Evolutionary conservation across 2,888 invertebrate species (phyloP), one percentile per base, ranked within the genome.

Genomic region (Shargacucullia verbasci): DNA sequence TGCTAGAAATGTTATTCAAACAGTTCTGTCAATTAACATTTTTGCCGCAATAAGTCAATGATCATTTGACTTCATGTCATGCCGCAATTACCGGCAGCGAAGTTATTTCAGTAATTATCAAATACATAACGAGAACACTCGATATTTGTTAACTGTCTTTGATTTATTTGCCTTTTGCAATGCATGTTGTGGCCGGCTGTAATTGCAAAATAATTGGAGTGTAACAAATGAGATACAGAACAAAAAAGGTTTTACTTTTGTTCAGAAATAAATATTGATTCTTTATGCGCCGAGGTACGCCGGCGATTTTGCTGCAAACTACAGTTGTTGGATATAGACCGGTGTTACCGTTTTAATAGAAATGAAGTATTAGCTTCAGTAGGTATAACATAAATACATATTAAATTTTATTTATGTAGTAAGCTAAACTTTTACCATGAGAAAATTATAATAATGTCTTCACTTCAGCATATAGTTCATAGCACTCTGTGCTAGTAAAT

Each of bases 201-300:
- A 59, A 59, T 52, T 59, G 39, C 38, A 66, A 49, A 65, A 65
- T 43, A 67, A 72, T 57, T 67, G 49, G 61, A 71, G 69, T 61
- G 44, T 45, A 62, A 58, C 68, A 48, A 68, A 68, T 57, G 45
- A 58, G 35, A 58, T 43, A 43, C 48, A 46, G 34, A 52, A 41
- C 14, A 41, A 64, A 70, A 49, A 65, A 63, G 8, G 47, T 37
- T 64, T 70, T 44, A 59, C 44, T 60, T 68, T 55, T 69, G 45
- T 37, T 54, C 43, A 39, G 27, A 52, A 57, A 62, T 39, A 15
- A 47, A 65, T 35, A 33, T 41, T 10, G 13, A 10, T 44, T 44
- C 8, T 55, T 38, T 40, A 20, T 40, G 41, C 14, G 41, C 34
- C 37, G 20, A 35, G 25, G 15, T 20, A n/a, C n/a, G n/a, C n/a